Evolutionary conservation across 2,113 vertebrate species (phyloP).

Genomic region (Pedetes capensis): DNA sequence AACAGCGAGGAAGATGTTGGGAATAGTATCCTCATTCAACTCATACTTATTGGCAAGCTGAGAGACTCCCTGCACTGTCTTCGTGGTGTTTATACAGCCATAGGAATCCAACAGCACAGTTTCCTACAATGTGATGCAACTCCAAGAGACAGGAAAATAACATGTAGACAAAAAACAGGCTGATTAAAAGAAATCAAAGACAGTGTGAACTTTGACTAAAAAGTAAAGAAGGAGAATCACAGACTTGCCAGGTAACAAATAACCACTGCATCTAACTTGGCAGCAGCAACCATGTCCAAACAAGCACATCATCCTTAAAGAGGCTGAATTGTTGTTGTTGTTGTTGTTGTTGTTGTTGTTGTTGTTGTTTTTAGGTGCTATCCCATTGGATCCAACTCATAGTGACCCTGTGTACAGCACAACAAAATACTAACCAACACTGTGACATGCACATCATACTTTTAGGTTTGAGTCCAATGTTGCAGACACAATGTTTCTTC

Average conservation of each 20-base stretch:
- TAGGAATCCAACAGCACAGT: neutral
- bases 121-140: neutral
- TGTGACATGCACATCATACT: no score
- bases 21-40: neutral
- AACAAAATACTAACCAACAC: no score
- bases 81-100: neutral
- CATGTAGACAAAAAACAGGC: neutral
- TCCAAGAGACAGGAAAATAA: conserved; percentile 29
- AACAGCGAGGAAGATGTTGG: neutral
- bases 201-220: neutral
- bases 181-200: conserved; percentile 22
- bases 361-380: no score
- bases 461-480: no score
- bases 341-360: no score
- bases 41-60: neutral
- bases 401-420: no score
- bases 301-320: neutral
- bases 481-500: no score
- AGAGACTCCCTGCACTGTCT: neutral
- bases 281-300: neutral
- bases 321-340: no score
- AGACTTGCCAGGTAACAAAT: conserved; percentile 19
- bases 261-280: neutral
- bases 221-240: neutral
- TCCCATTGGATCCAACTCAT: no score